Base-by-base conservation (phyloP, 2,888 invertebrate species). In the Lobophora halterata region DNA sequence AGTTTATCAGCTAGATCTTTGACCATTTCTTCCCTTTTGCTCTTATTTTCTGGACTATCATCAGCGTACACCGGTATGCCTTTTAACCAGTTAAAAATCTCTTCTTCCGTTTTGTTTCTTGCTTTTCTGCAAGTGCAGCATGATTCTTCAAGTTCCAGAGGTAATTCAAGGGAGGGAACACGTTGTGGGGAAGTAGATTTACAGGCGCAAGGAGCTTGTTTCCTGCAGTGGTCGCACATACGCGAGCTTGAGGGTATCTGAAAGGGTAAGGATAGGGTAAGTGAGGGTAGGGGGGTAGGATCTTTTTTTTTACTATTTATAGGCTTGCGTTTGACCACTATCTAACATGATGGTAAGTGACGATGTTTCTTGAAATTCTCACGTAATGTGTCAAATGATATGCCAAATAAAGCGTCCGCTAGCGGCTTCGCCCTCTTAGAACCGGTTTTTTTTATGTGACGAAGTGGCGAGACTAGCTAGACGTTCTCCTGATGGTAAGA, bases 61-160 rank as follows among this genome's bases (percentile, higher is more conserved):
- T 60, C 51, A 0, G 51, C 46, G 14, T 49, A 52, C 0, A 73
- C 53, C 0, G 76, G 73, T 4, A 77, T 31, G 1, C 59, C 52
- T 24, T 54, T 41, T 0, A 68, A 37, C 75, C 76, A 77, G 4
- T 57, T 36, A 0, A 34, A 26, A 0, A 68, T 49, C 13, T 48
- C 45, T 28, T 66, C 44, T 18, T 53, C 46, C 5, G 59, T 46
- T 29, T 34, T 44, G 3, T 9, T 8, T 1, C 4, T 18, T 19
- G 13, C 12, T 10, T n/a, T 5, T 24, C 24, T 25, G 6, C 25
- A 23, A 29, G 20, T 8, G 10, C 25, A 26, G 5, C 19, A 5
- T 13, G 5, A 16, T 16, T 28, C 28, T 3, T 8, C 3, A 6
- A 18, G 5, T 11, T 9, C 17, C 28, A 6, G 6, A 19, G 3